A percentile compares a stretch with the other conserved stretches of the same genome.
Evolutionary conservation across 1,140 invertebrate species (phyloP).

Genomic region (Drosophila ogumai): DNA sequence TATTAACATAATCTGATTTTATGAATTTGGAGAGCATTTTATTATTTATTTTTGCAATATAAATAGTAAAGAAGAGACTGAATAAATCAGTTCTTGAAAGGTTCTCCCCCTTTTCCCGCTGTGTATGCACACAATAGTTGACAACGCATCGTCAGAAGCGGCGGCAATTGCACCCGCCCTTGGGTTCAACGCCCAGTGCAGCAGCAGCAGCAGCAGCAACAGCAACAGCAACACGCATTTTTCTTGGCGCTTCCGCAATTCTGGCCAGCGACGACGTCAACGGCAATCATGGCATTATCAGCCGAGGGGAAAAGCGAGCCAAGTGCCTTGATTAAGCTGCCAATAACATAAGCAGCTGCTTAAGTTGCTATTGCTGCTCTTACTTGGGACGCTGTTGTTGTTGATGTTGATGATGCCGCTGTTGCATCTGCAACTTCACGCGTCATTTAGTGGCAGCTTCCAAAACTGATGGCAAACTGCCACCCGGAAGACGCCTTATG

Average conservation of each 20-base stretch:
- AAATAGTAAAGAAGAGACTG: no score
- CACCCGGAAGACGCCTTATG: conserved; percentile 46
- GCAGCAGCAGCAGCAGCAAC: conserved; percentile 19
- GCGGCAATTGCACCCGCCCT: conserved; percentile 60
- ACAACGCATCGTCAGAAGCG: conserved; percentile 59
- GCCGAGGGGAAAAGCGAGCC: conserved; percentile 11
- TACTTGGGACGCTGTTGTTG: conserved; percentile 8
- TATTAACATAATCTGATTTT: no score
- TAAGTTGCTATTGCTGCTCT: conserved; percentile 16
- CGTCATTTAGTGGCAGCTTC: conserved; percentile 54
- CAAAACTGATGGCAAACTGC: conserved; percentile 36
- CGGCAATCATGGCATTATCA: conserved; percentile 51
- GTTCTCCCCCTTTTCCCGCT: neutral
- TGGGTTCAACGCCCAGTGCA: conserved; percentile 64
- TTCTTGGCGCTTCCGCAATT: conserved; percentile 74
- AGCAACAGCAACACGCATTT: conserved; percentile 55
- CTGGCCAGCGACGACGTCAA: conserved; percentile 46
- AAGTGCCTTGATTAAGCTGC: conserved; percentile 64
- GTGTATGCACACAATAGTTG: conserved; percentile 53
- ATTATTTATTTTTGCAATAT: no score
- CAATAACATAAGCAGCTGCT: conserved; percentile 48
- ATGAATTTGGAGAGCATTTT: no score
- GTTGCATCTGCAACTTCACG: conserved; percentile 42
- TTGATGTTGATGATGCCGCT: conserved; percentile 15
- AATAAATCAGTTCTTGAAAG: no score